Percentiles rank a stretch among this genome's conserved stretches.
Evolutionary conservation across 2,888 invertebrate genomes (phyloP).

Genomic region (Pyrochroa serraticornis): DNA sequence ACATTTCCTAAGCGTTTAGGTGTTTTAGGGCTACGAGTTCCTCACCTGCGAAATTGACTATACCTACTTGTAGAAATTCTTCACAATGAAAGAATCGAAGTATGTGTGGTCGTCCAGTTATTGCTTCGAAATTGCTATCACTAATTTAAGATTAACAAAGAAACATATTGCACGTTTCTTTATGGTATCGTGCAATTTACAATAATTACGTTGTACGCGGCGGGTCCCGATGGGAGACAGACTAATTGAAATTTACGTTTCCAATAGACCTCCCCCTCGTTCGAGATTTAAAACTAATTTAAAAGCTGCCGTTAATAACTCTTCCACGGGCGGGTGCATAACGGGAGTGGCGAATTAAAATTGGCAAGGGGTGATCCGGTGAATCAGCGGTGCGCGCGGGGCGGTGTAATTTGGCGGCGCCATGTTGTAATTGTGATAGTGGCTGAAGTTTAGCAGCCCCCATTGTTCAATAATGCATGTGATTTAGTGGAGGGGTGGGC

Average conservation of each 20-base stretch:
- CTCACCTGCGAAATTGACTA: too few relatives aligned
- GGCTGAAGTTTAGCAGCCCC: slow-evolving; percentile 47
- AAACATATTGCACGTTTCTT: too few relatives aligned
- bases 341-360: slow-evolving; percentile 45
- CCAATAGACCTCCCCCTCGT: slow-evolving; percentile 41
- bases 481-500: slow-evolving; percentile 51
- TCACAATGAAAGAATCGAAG: too few relatives aligned
- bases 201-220: too few relatives aligned
- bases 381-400: slow-evolving; percentile 27
- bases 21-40: too few relatives aligned
- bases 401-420: slow-evolving; percentile 44
- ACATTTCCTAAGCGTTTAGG: too few relatives aligned
- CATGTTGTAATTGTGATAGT: slow-evolving; percentile 52
- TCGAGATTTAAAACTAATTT: slow-evolving; percentile 51
- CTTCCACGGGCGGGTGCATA: slow-evolving; percentile 31
- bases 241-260: slow-evolving; percentile 47
- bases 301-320: slow-evolving; percentile 41
- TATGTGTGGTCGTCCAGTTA: too few relatives aligned
- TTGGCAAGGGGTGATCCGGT: slow-evolving; percentile 32
- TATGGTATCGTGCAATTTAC: too few relatives aligned
- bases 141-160: too few relatives aligned
- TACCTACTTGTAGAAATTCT: too few relatives aligned
- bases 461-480: slow-evolving; percentile 56
- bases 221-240: neutral
- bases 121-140: too few relatives aligned